Percentiles rank a stretch among this genome's conserved stretches.
Conservation (phyloP, 2,113 vertebrate species). For the Elephas maximus region DNA sequence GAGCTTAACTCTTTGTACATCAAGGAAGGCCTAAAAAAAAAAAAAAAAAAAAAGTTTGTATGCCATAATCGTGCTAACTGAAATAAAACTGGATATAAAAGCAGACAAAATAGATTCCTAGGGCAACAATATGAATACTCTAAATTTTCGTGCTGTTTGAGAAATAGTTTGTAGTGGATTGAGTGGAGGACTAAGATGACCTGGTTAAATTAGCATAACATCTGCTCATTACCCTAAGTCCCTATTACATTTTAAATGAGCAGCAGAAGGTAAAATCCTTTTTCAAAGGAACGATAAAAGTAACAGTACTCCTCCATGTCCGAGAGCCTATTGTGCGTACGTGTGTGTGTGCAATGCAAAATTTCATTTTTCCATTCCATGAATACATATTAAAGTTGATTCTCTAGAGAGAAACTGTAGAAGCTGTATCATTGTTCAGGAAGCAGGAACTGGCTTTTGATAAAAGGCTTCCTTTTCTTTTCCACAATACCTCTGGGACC, state of each 20-base stretch:
- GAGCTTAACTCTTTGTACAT: neutral
- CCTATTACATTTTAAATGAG: neutral
- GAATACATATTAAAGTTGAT: slow-evolving; percentile 75
- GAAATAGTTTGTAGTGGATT: slow-evolving; percentile 12
- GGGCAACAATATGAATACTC: neutral
- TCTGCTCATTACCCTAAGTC: slow-evolving; percentile 31
- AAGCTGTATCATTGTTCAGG: slow-evolving; percentile 87
- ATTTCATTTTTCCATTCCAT: slow-evolving; percentile 73
- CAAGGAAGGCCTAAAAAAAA: neutral
- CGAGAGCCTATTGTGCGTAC: neutral
- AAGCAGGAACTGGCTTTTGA: slow-evolving; percentile 90
- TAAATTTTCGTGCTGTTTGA: slow-evolving; percentile 20
- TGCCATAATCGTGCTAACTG: neutral
- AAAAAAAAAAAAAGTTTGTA: neutral
- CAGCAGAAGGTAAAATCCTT: slow-evolving; percentile 20
- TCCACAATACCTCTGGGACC: slow-evolving; percentile 85
- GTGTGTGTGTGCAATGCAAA: neutral
- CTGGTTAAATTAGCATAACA: slow-evolving; percentile 51
- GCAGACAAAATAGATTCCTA: neutral
- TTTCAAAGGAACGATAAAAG: slow-evolving; percentile 48
- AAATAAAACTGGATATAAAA: neutral
- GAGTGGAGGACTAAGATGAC: neutral
- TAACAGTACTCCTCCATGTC: neutral
- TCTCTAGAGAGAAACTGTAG: slow-evolving; percentile 83
- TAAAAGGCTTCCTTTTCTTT: slow-evolving; percentile 89